Conservation (phyloP, 2,113 vertebrate genomes). For the Odocoileus hemionus region DNA sequence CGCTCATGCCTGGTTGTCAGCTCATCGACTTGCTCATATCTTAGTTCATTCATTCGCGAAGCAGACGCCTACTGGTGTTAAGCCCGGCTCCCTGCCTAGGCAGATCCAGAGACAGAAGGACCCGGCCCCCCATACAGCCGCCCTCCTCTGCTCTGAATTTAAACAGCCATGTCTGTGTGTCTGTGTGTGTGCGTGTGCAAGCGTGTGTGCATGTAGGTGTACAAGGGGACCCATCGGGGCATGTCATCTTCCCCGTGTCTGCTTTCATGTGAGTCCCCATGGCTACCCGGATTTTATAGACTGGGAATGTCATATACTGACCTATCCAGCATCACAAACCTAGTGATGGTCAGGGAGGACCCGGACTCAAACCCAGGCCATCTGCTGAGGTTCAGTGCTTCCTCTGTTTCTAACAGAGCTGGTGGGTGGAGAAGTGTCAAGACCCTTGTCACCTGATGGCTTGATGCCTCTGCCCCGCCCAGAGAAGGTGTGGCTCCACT, state of each 20-base stretch:
- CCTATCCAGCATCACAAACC: background rate
- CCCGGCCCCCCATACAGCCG: background rate
- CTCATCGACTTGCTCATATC: background rate
- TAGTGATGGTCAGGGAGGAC: background rate
- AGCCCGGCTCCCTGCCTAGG: background rate
- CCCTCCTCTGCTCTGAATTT: background rate
- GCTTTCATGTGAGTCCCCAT: background rate
- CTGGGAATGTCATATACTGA: background rate
- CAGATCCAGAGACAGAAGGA: background rate
- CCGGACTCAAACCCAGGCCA: background rate
- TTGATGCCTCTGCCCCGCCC: background rate
- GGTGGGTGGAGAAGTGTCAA: background rate
- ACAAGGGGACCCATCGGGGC: background rate
- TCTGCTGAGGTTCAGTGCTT: background rate
- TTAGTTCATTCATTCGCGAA: background rate
- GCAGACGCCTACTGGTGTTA: background rate
- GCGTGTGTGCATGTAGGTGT: background rate
- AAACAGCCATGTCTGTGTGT: background rate
- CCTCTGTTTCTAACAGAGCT: background rate
- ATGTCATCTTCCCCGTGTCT: background rate
- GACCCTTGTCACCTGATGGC: background rate
- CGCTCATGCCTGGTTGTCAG: background rate
- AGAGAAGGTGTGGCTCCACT: background rate
- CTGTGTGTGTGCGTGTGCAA: background rate
- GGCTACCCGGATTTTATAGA: background rate